phyloP scores from a whole-genome alignment of 2,888 invertebrate genomes.

The Coelinius sp. region DNA sequence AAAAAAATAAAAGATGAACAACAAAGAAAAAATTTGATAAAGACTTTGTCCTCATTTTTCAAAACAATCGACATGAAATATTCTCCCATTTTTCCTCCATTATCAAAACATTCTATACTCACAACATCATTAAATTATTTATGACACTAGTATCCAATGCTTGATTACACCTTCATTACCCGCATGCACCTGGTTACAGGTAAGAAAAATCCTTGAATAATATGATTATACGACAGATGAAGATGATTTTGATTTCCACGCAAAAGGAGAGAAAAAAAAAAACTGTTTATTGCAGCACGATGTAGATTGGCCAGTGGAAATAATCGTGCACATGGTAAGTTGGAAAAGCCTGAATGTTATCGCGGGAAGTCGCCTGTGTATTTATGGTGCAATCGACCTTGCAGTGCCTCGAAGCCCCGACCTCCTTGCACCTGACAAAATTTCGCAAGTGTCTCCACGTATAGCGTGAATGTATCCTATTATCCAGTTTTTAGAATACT shows the following conservation, averaged over 20 bases:
- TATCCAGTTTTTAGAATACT: conserved; percentile 8
- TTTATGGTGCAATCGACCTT: conserved; percentile 39
- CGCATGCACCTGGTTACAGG: not conserved
- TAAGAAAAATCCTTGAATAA: conserved; percentile 5
- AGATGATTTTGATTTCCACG: not conserved
- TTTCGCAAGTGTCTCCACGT: conserved; percentile 24
- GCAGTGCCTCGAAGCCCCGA: conserved; percentile 18
- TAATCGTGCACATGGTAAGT: conserved; percentile 2
- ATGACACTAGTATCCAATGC: not conserved
- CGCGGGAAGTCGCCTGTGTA: conserved; percentile 4
- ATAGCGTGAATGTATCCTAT: conserved; percentile 24
- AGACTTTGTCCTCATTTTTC: not conserved
- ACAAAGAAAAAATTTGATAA: not conserved
- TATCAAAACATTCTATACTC: not conserved
- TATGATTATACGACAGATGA: conserved; percentile 10
- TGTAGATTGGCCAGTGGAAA: not conserved
- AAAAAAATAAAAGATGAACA: not conserved
- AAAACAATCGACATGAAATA: not conserved
- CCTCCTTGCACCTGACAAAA: conserved; percentile 29
- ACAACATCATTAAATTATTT: conserved; percentile 1
- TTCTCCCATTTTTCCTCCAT: not conserved
- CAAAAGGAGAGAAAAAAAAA: not conserved
- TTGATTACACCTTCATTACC: not conserved
- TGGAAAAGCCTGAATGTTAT: conserved; percentile 24
- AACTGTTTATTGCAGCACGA: not conserved